A percentile compares a stretch with the other conserved stretches of the same genome.
Evolutionary conservation across 1,140 invertebrate species (phyloP).

Genomic region (Trichonephila clavata): DNA sequence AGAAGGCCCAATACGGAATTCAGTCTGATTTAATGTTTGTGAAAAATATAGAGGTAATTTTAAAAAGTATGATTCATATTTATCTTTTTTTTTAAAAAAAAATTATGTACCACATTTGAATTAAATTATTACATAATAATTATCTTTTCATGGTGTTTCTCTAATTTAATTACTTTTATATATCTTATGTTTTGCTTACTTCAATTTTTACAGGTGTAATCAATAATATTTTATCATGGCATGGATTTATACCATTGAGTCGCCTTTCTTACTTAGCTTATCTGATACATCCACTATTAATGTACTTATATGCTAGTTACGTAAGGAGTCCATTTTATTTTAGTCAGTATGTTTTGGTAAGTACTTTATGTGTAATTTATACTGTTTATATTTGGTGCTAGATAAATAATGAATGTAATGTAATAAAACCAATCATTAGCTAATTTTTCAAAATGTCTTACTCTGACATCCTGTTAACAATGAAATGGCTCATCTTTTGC

Average conservation of each 20-base stretch:
- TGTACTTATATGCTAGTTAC: conserved; percentile 77
- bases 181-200: neutral
- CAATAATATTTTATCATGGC: conserved; percentile 77
- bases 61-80: no score
- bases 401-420: no score
- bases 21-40: no score
- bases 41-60: no score
- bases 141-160: neutral
- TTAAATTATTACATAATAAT: neutral
- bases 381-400: no score
- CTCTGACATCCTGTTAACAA: no score
- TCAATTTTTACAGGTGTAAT: conserved; percentile 70
- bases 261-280: conserved; percentile 77
- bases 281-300: conserved; percentile 78
- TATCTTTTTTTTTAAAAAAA: no score
- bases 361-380: neutral
- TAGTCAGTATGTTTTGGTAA: conserved; percentile 78
- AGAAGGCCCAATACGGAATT: no score
- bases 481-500: no score
- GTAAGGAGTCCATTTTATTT: conserved; percentile 75
- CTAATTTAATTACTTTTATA: neutral
- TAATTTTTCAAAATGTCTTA: no score
- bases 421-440: no score
- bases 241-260: conserved; percentile 77
- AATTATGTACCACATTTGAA: no score